phyloP scores from a whole-genome alignment of 2,113 vertebrate species.

The Patagioenas fasciata region DNA sequence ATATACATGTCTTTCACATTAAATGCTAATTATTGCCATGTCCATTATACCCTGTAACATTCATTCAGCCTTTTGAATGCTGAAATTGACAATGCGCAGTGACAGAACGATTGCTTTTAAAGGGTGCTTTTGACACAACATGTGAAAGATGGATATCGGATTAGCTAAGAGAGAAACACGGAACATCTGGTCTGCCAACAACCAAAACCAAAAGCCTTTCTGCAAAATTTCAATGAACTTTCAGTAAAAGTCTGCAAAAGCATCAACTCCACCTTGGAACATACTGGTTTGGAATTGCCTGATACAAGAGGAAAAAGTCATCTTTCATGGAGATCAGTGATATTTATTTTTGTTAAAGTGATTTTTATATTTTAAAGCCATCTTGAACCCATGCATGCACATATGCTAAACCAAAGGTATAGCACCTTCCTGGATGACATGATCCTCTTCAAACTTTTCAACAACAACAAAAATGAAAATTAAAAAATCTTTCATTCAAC shows the following conservation, averaged over 20 bases:
- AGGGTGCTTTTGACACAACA: neutral
- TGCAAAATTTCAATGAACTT: neutral
- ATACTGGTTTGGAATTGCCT: neutral
- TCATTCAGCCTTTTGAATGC: neutral
- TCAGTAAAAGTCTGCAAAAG: neutral
- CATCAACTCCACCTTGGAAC: neutral
- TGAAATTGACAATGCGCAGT: neutral
- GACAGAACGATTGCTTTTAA: neutral
- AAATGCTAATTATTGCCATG: neutral
- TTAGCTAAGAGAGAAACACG: neutral
- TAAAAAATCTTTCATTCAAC: fast-evolving
- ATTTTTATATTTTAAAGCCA: neutral
- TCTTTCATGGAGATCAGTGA: neutral
- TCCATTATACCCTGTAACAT: neutral
- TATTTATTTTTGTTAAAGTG: neutral
- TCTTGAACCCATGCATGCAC: fast-evolving
- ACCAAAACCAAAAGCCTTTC: neutral
- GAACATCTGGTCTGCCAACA: neutral
- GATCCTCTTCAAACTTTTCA: neutral
- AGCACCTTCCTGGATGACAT: neutral
- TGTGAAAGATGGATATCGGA: neutral
- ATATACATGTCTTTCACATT: neutral
- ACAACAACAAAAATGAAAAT: neutral
- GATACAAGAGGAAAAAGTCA: neutral
- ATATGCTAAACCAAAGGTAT: neutral